Evolutionary conservation across 1,140 invertebrate species (phyloP), one percentile per base, ranked within the genome.

Genomic region (Microplitis mediator): DNA sequence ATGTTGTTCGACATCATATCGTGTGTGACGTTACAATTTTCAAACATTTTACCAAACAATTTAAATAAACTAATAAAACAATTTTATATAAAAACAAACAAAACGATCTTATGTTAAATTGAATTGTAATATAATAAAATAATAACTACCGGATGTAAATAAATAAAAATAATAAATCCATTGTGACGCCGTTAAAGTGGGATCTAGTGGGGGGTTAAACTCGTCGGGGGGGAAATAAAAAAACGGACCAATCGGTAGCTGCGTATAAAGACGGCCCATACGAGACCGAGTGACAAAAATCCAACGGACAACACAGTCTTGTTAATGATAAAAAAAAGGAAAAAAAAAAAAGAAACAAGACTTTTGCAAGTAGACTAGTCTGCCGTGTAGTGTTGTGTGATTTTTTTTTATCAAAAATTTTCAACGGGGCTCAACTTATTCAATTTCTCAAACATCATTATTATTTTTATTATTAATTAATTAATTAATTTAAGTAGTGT

Each of bases 241-340:
- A 58, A 23, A 65, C 63, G 16, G 34, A 62, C 60, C 45, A 65
- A 65, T 23, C 63, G 63, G 63, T 65, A 50, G 23, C n/a, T 39
- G 63, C 63, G 63, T 45, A 45, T 45, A 45, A 11, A 6, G 1
- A 45, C 6, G 39, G 11, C 2, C 8, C 39, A 0, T 45, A 45
- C 45, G 35, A 36, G 63, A 14, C 35, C 14, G 14, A 31, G 9
- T 16, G 14, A 11, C 14, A 58, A 58, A 23, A 31, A 58, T 31
- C 56, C 8, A 11, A 9, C 14, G 23, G 14, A 58, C 31, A 58
- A 58, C 5, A 54, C 56, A 45, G 56, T 58, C 16, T 23, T 23
- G 16, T 31, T 58, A 23, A 23, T 4, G 16, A 5, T 58, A 16
- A 58, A 31, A 23, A 54, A 58, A 58, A 58, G 6, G 6, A 58